Evolutionary conservation across 1,140 invertebrate genomes (phyloP).

Genomic region (Prorops nasuta): DNA sequence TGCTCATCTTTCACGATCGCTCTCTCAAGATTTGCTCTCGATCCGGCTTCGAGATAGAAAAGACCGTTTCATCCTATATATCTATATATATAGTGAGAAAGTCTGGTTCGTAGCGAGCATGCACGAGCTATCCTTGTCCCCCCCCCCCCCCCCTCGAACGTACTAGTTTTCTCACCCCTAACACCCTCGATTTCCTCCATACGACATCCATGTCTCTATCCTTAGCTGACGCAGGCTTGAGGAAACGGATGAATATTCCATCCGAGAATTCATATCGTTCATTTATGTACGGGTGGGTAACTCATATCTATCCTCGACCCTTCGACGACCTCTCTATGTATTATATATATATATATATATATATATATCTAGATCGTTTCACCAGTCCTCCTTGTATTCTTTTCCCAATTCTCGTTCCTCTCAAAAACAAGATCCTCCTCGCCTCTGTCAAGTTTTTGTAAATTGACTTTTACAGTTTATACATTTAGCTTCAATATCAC

Average conservation of each 20-base stretch:
- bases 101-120: no score
- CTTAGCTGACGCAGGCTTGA: conserved; percentile 18
- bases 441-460: no score
- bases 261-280: conserved; percentile 34
- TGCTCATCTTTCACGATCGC: conserved; percentile 23
- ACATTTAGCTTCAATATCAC: no score
- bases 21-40: conserved; percentile 31
- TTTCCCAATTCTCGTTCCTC: no score
- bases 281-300: conserved; percentile 34
- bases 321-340: no score
- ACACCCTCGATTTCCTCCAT: conserved; percentile 31
- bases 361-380: background rate
- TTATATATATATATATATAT: conserved; percentile 2
- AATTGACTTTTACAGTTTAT: no score
- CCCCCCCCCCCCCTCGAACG: background rate
- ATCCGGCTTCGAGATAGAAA: conserved; percentile 29
- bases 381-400: no score
- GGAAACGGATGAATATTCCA: conserved; percentile 29
- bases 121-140: background rate
- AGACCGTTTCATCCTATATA: background rate
- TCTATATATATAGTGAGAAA: no score
- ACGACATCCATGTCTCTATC: conserved; percentile 12
- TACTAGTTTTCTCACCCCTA: conserved; percentile 10
- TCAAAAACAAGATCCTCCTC: no score
- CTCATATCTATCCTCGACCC: conserved; percentile 29